Conservation (phyloP, 2,797 vertebrate genomes). For the Podarcis siculus region DNA sequence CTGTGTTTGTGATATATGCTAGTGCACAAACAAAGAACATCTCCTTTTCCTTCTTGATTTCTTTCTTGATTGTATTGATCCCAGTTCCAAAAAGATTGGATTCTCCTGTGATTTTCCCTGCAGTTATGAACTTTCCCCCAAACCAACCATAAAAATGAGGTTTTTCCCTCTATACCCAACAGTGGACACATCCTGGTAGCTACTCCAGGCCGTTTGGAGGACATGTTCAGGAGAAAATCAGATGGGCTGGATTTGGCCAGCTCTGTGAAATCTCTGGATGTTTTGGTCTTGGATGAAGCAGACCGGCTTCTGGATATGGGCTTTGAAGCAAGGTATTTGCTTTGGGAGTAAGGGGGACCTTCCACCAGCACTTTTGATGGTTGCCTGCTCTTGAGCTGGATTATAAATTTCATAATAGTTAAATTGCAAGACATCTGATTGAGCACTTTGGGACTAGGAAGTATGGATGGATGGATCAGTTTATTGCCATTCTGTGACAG, state of each 20-base stretch:
- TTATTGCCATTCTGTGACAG: no score
- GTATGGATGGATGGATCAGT: no score
- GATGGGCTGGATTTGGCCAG: slow-evolving; percentile 90
- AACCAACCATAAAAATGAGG: background rate
- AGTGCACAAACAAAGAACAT: background rate
- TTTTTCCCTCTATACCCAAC: background rate
- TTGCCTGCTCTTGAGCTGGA: background rate
- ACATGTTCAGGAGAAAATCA: slow-evolving; percentile 92
- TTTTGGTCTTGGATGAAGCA: slow-evolving; percentile 95
- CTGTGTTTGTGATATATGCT: background rate
- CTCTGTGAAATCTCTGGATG: slow-evolving; percentile 88
- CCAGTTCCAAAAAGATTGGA: background rate
- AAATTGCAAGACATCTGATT: background rate
- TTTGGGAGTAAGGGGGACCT: background rate
- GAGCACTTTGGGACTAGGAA: background rate
- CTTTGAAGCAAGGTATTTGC: slow-evolving; percentile 89
- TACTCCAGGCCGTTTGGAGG: slow-evolving; percentile 93
- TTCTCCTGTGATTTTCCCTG: no score
- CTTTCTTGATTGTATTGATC: background rate
- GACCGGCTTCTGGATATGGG: slow-evolving; percentile 97
- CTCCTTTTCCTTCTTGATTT: background rate
- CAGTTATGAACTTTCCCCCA: background rate
- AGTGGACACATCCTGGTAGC: slow-evolving; percentile 94
- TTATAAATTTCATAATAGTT: background rate
- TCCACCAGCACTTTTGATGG: background rate